Evolutionary conservation across 1,140 invertebrate genomes (phyloP).

Genomic region (Plectus sambesii): DNA sequence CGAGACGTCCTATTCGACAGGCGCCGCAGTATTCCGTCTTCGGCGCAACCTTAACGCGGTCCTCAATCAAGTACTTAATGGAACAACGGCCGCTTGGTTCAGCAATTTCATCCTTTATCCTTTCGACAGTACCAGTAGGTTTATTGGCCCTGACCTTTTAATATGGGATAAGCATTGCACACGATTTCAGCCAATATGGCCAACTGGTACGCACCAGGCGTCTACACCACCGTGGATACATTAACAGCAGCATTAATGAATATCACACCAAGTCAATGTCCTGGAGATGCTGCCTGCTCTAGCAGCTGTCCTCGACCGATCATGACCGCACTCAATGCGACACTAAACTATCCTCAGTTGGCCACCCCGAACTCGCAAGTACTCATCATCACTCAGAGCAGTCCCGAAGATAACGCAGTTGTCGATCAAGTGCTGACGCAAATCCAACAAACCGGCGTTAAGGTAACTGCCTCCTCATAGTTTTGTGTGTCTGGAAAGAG

Average conservation of each 20-base stretch:
- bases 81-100: constrained; percentile 22
- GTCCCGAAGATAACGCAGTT: constrained; percentile 14
- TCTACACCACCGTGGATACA: constrained; percentile 16
- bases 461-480: constrained; percentile 10
- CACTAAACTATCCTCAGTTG: constrained; percentile 12
- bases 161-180: too few relatives aligned
- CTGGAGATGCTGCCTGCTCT: constrained; percentile 18
- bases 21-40: constrained; percentile 14
- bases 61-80: constrained; percentile 9
- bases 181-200: constrained; percentile 18
- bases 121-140: constrained; percentile 26
- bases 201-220: constrained; percentile 12
- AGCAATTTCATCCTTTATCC: constrained; percentile 27
- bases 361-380: constrained; percentile 22
- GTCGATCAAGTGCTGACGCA: constrained; percentile 2
- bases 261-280: constrained; percentile 19
- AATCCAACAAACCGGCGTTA: constrained; percentile 16
- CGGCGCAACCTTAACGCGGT: constrained; percentile 15
- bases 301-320: constrained; percentile 22
- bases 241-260: constrained; percentile 15
- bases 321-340: constrained; percentile 10
- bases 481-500: too few relatives aligned
- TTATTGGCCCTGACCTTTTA: not conserved
- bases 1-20: constrained; percentile 23
- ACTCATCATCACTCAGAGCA: constrained; percentile 19